Percentiles rank a stretch among this genome's conserved stretches.
phyloP scores from a whole-genome alignment of 2,888 invertebrate genomes.

The Exephanes ischioxanthus region DNA sequence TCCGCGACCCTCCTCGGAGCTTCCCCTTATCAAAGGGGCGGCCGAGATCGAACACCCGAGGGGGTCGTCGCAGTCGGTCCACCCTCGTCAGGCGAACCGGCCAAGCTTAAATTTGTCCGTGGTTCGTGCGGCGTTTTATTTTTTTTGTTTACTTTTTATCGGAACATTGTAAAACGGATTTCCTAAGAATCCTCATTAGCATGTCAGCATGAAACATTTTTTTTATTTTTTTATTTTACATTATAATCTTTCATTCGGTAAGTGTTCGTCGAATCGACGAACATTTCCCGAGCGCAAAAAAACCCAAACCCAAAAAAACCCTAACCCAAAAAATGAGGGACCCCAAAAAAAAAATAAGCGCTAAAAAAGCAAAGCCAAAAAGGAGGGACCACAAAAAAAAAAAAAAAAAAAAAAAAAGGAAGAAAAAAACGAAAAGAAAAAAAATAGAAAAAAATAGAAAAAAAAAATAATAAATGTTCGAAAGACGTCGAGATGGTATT shows the following conservation, averaged over 20 bases:
- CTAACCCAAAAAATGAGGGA: too few species aligned
- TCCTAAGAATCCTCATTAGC: background rate
- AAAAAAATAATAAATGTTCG: too few species aligned
- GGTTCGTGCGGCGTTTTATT: slow-evolving; percentile 1
- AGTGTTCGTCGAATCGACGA: too few species aligned
- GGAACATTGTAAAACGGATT: background rate
- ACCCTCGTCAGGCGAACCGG: slow-evolving; percentile 28
- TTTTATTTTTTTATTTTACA: background rate
- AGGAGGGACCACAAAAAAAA: too few species aligned
- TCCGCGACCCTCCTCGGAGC: slow-evolving; percentile 4
- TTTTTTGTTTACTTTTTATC: background rate
- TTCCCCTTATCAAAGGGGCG: slow-evolving; percentile 44
- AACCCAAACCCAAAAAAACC: too few species aligned
- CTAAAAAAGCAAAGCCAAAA: too few species aligned
- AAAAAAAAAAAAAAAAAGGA: too few species aligned
- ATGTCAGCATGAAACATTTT: background rate
- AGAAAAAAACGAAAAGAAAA: too few species aligned
- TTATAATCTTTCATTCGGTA: too few species aligned
- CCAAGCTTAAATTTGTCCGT: slow-evolving; percentile 32
- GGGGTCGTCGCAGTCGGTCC: slow-evolving; percentile 19
- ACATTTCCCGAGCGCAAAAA: too few species aligned
- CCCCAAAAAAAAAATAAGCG: too few species aligned
- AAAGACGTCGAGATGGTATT: background rate
- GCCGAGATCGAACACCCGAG: slow-evolving; percentile 45
- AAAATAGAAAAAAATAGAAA: too few species aligned